These are phyloP conservation scores for Ellobium chinense DNA, from an alignment of 2,888 invertebrate species.

Conservation along the genomic window DNA sequence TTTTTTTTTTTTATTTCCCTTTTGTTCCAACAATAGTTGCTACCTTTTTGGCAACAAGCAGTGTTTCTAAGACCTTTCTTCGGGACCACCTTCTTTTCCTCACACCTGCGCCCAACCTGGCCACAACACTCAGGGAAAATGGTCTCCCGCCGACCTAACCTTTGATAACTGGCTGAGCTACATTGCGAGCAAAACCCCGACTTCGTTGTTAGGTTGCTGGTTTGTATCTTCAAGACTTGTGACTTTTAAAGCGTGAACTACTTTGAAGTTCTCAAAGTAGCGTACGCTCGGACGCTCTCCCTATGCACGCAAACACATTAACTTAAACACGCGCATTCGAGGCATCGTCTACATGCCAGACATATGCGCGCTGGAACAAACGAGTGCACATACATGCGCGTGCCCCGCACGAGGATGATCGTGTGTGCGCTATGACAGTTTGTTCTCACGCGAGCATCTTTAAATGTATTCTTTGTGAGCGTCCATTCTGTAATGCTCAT, in stretches of 20 bases:
- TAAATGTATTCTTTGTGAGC: no score
- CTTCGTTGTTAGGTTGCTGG: not conserved
- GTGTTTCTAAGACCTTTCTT: not conserved
- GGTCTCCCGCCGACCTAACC: conserved; percentile 14
- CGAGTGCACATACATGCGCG: not conserved
- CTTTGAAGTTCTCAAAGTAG: not conserved
- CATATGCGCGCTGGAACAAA: not conserved
- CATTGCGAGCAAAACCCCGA: not conserved
- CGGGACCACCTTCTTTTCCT: conserved; percentile 1
- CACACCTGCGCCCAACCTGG: conserved; percentile 31
- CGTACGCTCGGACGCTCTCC: not conserved
- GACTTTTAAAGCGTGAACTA: not conserved
- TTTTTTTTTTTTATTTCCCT: not conserved
- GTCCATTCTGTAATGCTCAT: no score
- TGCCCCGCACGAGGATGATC: not conserved
- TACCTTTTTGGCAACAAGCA: not conserved
- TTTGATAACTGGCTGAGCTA: not conserved
- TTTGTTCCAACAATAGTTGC: conserved; percentile 4
- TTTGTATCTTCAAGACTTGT: not conserved
- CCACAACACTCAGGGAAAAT: not conserved
- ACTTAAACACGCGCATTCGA: not conserved
- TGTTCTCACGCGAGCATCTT: no score
- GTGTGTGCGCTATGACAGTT: not conserved
- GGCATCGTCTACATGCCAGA: not conserved
- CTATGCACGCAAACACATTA: not conserved